These are phyloP conservation scores for Rhyacichthys aspro DNA, from an alignment of 2,797 vertebrate species.

Conservation along the genomic window DNA sequence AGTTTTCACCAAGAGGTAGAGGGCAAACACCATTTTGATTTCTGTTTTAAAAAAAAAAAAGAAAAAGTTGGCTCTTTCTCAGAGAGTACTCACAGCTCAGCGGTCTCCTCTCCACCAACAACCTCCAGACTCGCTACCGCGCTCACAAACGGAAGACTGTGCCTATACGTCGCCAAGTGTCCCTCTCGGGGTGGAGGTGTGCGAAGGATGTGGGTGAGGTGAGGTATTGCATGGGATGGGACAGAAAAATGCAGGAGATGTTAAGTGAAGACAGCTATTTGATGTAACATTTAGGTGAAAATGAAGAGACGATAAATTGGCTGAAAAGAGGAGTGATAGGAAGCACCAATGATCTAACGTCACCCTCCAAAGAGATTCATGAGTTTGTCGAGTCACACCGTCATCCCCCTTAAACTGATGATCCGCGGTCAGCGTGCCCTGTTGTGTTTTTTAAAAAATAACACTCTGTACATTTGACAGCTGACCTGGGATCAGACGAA, in stretches of 20 bases:
- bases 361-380: slow-evolving; percentile 60
- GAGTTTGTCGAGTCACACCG: slow-evolving; percentile 37
- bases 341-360: slow-evolving; percentile 82
- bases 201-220: slow-evolving; percentile 51
- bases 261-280: slow-evolving; percentile 42
- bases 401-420: slow-evolving; percentile 22
- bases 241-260: slow-evolving; percentile 52
- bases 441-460: slow-evolving; percentile 11
- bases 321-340: slow-evolving; percentile 70
- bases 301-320: slow-evolving; percentile 37
- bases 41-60: slow-evolving; percentile 34
- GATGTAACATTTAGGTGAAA: slow-evolving; percentile 51
- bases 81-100: slow-evolving; percentile 69
- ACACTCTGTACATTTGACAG: slow-evolving; percentile 13
- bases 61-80: slow-evolving; percentile 55
- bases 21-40: slow-evolving; percentile 48
- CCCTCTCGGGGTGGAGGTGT: slow-evolving; percentile 42
- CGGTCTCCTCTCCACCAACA: slow-evolving; percentile 55
- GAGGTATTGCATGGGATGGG: slow-evolving; percentile 54
- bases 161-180: slow-evolving; percentile 48
- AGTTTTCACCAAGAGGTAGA: slow-evolving; percentile 60
- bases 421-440: slow-evolving; percentile 41
- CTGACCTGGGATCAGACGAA: slow-evolving; percentile 52
- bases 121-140: slow-evolving; percentile 47
- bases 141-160: slow-evolving; percentile 60